Conservation (phyloP, 2,113 vertebrate species). For the Paedocypris sp. region DNA sequence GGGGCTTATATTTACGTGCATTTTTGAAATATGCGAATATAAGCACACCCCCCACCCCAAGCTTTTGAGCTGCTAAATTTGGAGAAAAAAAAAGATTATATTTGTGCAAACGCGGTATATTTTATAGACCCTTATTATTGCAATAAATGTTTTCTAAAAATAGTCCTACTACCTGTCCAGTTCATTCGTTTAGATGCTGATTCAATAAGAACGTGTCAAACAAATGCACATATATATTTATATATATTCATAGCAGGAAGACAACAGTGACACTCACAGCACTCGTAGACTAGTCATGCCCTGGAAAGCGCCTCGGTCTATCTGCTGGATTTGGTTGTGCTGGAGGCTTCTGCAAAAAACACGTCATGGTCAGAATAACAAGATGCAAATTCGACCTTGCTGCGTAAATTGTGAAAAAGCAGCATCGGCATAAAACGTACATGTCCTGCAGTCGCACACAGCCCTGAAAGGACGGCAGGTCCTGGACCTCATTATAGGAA, state of each 20-base stretch:
- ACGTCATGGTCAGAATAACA: neutral
- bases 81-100: too few species aligned
- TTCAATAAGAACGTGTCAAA: too few species aligned
- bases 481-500: conserved; percentile 84
- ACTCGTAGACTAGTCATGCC: conserved; percentile 72
- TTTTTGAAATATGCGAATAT: too few species aligned
- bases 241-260: neutral
- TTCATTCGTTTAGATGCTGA: too few species aligned
- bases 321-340: conserved; percentile 78
- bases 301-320: conserved; percentile 75
- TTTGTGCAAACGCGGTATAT: too few species aligned
- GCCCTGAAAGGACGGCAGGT: conserved; percentile 76
- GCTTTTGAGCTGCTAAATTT: too few species aligned
- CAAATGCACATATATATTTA: neutral
- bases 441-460: conserved; percentile 84
- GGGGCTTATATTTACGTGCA: too few species aligned
- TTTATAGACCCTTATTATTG: too few species aligned
- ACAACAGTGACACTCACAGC: conserved; percentile 69
- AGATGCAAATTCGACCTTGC: neutral
- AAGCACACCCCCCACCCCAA: too few species aligned
- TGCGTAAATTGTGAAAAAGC: neutral
- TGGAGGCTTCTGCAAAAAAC: conserved; percentile 72
- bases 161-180: too few species aligned
- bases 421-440: conserved; percentile 59
- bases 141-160: too few species aligned